A percentile compares a stretch with the other conserved stretches of the same genome.
These are phyloP conservation scores for Heliconius charithonia DNA, from an alignment of 2,888 invertebrate genomes.

Conservation along the genomic window DNA sequence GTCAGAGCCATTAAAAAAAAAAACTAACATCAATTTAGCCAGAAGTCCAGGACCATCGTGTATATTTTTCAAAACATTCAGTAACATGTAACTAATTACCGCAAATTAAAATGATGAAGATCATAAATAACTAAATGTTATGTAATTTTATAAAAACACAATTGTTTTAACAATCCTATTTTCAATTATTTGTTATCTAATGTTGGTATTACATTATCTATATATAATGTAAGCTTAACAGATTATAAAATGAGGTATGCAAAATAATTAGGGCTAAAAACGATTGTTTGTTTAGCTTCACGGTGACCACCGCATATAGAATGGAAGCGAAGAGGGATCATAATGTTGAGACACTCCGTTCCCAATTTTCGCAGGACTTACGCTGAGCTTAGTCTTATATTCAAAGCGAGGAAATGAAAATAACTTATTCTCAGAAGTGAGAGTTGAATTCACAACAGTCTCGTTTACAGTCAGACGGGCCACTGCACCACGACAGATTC, in stretches of 20 bases:
- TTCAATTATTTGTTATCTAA: not conserved
- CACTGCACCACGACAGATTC: too few relatives aligned
- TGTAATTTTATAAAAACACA: not conserved
- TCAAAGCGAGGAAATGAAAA: too few relatives aligned
- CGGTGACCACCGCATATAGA: too few relatives aligned
- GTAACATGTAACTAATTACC: not conserved
- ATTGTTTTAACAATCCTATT: not conserved
- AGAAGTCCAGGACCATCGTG: not conserved
- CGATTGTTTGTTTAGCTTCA: too few relatives aligned
- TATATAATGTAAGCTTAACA: not conserved
- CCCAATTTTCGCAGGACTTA: too few relatives aligned
- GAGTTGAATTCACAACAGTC: too few relatives aligned
- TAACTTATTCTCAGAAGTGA: too few relatives aligned
- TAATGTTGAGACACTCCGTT: too few relatives aligned
- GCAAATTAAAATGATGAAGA: not conserved
- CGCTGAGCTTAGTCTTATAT: too few relatives aligned
- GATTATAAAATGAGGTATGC: not conserved
- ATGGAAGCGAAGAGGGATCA: too few relatives aligned
- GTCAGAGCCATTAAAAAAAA: slow-evolving; percentile 5
- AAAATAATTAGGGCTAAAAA: not conserved
- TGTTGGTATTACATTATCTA: not conserved
- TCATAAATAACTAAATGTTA: too few relatives aligned
- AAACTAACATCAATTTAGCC: not conserved
- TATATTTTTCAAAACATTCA: not conserved
- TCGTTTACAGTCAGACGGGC: too few relatives aligned